Conservation (phyloP, 2,113 vertebrate species). For the Psephotus haematonotus region DNA sequence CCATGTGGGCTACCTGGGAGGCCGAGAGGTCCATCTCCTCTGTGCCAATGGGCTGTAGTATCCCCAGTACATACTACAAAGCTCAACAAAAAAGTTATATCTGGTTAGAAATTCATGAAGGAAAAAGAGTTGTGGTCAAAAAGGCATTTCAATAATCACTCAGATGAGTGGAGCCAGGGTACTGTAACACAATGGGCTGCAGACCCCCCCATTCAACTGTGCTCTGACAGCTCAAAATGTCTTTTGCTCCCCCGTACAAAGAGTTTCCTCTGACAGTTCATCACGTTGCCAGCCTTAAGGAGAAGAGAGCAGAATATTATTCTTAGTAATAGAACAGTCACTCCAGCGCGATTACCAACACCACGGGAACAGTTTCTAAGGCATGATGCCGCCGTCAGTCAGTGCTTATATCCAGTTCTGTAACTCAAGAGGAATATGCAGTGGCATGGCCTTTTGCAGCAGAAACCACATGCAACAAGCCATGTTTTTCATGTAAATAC, state of each 20-base stretch:
- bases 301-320: background rate
- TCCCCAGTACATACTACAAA: background rate
- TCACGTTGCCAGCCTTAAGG: background rate
- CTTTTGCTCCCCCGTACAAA: background rate
- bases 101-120: background rate
- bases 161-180: background rate
- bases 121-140: background rate
- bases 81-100: accelerated
- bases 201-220: background rate
- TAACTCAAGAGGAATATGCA: background rate
- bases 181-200: accelerated
- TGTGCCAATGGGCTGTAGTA: accelerated
- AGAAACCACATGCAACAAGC: background rate
- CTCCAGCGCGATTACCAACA: background rate
- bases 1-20: background rate
- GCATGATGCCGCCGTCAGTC: background rate
- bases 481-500: background rate
- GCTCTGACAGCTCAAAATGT: background rate
- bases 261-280: background rate
- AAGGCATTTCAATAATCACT: background rate
- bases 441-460: background rate
- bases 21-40: background rate
- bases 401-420: background rate
- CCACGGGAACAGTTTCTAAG: background rate
- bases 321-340: background rate